Percentiles rank a stretch among this genome's conserved stretches.
These are phyloP conservation scores for Halesus radiatus DNA, from an alignment of 1,140 invertebrate species.

Conservation along the genomic window DNA sequence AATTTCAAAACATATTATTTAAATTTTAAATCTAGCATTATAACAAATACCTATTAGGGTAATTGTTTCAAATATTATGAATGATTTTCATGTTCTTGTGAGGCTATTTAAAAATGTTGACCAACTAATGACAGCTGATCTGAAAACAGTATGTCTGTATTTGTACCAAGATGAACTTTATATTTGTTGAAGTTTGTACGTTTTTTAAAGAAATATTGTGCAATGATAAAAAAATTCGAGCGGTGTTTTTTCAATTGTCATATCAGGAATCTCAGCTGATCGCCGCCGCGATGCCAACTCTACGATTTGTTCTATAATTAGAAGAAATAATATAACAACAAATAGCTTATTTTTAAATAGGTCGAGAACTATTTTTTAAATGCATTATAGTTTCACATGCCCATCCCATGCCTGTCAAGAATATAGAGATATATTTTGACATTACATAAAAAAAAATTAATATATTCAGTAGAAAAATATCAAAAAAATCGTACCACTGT, in stretches of 20 bases:
- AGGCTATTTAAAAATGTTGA: too few relatives aligned
- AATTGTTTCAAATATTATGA: too few relatives aligned
- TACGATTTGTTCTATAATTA: constrained; percentile 47
- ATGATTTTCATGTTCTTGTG: too few relatives aligned
- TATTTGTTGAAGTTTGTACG: not conserved
- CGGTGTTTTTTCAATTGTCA: constrained; percentile 18
- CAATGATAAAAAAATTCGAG: not conserved
- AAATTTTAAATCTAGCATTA: too few relatives aligned
- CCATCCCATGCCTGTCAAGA: constrained; percentile 26
- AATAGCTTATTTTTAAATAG: not conserved
- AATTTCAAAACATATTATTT: too few relatives aligned
- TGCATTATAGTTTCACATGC: not conserved
- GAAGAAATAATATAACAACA: constrained; percentile 34
- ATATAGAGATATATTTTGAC: not conserved
- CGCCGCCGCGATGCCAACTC: constrained; percentile 36
- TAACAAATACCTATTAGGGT: too few relatives aligned
- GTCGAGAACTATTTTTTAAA: not conserved
- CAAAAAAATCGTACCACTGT: constrained; percentile 20
- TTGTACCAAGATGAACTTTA: too few relatives aligned
- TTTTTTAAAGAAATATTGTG: constrained; percentile 16
- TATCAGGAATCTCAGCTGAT: constrained; percentile 45
- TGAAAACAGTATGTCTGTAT: too few relatives aligned
- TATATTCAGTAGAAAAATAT: constrained; percentile 10
- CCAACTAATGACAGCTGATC: too few relatives aligned
- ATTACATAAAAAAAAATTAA: constrained; percentile 4